Percentiles rank a stretch among this genome's conserved stretches.
Evolutionary conservation across 2,113 vertebrate species (phyloP).

Genomic region (Tyto alba): DNA sequence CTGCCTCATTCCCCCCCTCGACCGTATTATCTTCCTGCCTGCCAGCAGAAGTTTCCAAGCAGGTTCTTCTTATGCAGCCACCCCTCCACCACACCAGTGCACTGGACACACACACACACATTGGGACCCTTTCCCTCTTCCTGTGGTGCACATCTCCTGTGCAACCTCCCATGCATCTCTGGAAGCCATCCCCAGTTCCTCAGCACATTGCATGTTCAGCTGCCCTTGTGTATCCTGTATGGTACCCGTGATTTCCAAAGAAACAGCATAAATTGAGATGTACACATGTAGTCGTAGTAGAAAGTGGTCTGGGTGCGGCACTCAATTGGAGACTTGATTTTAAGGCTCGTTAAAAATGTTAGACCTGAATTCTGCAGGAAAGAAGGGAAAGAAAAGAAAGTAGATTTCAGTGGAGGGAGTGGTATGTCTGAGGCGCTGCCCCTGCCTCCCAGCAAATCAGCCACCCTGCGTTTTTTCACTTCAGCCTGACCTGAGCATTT

Average conservation of each 20-base stretch:
- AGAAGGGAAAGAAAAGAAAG: neutral
- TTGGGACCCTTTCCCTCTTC: neutral
- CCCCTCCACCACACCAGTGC: neutral
- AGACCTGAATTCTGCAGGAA: slow-evolving; percentile 44
- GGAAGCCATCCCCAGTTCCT: neutral
- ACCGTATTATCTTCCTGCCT: neutral
- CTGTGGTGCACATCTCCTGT: neutral
- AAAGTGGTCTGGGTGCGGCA: slow-evolving; percentile 3
- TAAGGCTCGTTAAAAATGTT: slow-evolving; percentile 40
- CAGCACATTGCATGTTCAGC: neutral
- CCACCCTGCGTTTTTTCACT: neutral
- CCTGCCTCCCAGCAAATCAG: neutral
- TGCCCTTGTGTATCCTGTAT: slow-evolving; percentile 1
- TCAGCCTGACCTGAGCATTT: neutral
- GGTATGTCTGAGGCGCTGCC: neutral
- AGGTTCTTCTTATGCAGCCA: neutral
- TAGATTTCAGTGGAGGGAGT: neutral
- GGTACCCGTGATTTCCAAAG: slow-evolving; percentile 46
- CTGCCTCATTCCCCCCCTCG: neutral
- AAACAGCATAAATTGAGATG: slow-evolving; percentile 11
- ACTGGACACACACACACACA: neutral
- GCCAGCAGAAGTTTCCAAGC: neutral
- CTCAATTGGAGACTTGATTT: slow-evolving; percentile 51
- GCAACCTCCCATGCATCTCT: neutral
- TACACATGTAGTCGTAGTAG: slow-evolving; percentile 48